Base-by-base conservation (phyloP, 2,888 invertebrate species). In the Agriopis marginaria region DNA sequence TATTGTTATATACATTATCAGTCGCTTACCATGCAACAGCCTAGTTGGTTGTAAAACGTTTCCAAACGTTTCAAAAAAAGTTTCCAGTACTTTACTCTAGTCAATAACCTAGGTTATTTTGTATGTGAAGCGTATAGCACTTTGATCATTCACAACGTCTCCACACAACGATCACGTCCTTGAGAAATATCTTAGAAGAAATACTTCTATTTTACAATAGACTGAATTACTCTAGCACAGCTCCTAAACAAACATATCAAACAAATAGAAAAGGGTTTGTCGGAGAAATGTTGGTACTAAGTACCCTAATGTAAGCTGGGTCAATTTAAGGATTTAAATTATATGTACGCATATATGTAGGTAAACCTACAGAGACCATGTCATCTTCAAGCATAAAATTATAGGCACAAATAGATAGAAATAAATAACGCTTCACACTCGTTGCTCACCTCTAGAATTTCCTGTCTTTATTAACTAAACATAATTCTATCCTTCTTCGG, bases 141-240 rank as follows among this genome's bases (percentile, higher is more conserved):
- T 75, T 73, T 68, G 72, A 81, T 76, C 70, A 68, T 80, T 76
- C 75, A 66, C 76, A 63, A 73, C 71, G 76, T 77, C 78, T 81
- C 72, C 56, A 74, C 76, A 87, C 77, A 72, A 75, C 80, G 77
- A 80, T 84, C 89, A 89, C 88, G 89, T 88, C 70, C 75, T 70
- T 74, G 75, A 82, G 81, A 84, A 82, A 87, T 86, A 86, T 82
- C 84, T 82, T 72, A 73, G 72, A 79, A 77, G 77, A 76, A 81
- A 82, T 82, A 79, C 79, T 77, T 78, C 74, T 75, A 67, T 72
- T 78, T 75, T 76, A 79, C 75, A 75, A 77, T 81, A 79, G 80
- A 82, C 78, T 80, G 76, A 78, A 77, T 80, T 79, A 70, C 60
- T 70, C 51, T 71, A 49, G 17, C 70, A 17, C 50, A 10, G 40